Evolutionary conservation across 2,797 vertebrate genomes (phyloP), one percentile per base, ranked within the genome.

Genomic region (Danio aesculapii): DNA sequence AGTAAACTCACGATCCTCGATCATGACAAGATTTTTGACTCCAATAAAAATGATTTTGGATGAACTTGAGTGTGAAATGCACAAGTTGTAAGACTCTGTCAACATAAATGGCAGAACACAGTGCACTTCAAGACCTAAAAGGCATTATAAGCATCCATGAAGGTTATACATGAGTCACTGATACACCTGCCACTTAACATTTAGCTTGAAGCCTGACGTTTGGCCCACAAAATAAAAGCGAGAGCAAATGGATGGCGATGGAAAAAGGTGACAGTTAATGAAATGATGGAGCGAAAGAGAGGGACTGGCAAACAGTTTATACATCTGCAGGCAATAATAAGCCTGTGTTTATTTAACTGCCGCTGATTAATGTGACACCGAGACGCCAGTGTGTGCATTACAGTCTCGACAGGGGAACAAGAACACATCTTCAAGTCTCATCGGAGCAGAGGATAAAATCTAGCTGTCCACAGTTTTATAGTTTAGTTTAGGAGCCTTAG

Each of bases 141-240:
- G 49, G 39, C 39, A 44, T 64, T 64, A 53, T 53, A 44, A 53
- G 14, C 72, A 58, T 17, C 58, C 21, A 3, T 41, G n/a, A 69
- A 69, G 49, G 9, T 21, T 64, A 13, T 30, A 46, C 50, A 77
- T 6, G 63, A 81, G 61, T 73, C 68, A 84, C 55, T 66, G 53
- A n/a, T 41, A 53, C 41, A 84, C 78, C 83, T 68, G 78, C 52
- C 82, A 81, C 62, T 46, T 75, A n/a, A 55, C 13, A 84, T 84
- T 81, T 57, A 11, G 55, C 53, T 55, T 57, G 6, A 58, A 47
- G 30, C 50, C 49, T 67, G 61, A 57, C 13, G 39, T 21, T 57
- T 55, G 14, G 10, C 39, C 5, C 21, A 30, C n/a, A 62, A 55
- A 19, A 6, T 16, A 6, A 46, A 46, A 19, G 52, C 2, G 7